Evolutionary conservation across 1,140 invertebrate species (phyloP).

Genomic region (Ctenoplectra terminalis): DNA sequence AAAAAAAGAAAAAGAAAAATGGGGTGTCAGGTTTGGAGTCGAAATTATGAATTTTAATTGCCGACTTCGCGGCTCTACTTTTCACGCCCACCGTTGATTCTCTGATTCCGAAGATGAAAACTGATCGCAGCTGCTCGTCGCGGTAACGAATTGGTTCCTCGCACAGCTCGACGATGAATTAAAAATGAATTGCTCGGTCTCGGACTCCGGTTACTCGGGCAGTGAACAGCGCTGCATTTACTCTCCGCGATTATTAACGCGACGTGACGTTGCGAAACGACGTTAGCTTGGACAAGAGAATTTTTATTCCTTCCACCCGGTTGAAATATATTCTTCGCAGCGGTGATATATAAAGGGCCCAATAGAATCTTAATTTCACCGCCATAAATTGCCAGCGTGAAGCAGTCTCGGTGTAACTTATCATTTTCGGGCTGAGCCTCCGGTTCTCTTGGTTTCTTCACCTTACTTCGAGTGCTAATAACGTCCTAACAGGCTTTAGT

Average conservation of each 20-base stretch:
- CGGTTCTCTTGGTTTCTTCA: conserved; percentile 3
- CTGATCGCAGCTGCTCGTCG: not conserved
- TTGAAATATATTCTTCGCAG: conserved; percentile 10
- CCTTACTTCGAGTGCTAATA: conserved; percentile 9
- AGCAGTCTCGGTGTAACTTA: conserved; percentile 2
- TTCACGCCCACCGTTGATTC: too few species aligned
- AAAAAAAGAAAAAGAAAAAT: too few species aligned
- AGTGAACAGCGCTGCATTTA: not conserved
- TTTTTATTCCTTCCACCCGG: not conserved
- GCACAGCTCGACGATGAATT: conserved; percentile 15
- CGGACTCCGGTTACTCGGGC: conserved; percentile 6
- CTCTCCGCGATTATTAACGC: conserved; percentile 15
- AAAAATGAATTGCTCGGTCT: conserved; percentile 18
- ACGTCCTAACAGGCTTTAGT: conserved; percentile 21
- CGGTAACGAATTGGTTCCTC: conserved; percentile 16
- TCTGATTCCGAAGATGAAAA: not conserved
- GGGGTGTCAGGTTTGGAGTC: too few species aligned
- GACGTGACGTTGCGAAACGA: not conserved
- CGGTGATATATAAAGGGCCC: not conserved
- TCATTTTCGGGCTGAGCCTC: conserved; percentile 2
- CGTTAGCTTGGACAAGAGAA: not conserved
- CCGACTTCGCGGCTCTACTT: too few species aligned
- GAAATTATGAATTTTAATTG: too few species aligned
- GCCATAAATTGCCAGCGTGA: conserved; percentile 15
- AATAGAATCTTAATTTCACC: conserved; percentile 47